Evolutionary conservation across 2,797 vertebrate genomes (phyloP).

Genomic region (Heliangelus exortis): DNA sequence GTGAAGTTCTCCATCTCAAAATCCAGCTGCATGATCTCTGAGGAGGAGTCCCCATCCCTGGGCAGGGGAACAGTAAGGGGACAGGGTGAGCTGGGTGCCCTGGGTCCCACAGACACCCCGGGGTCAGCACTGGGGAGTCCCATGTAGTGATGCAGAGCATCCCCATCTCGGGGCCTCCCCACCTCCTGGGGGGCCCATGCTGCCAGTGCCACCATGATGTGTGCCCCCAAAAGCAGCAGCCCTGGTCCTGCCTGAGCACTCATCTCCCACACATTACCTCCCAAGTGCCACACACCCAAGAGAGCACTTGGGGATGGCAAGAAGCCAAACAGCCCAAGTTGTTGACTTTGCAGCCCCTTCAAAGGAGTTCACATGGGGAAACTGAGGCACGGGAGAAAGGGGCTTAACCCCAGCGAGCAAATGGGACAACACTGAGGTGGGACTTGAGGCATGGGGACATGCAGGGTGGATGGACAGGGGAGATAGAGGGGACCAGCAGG

Average conservation of each 20-base stretch:
- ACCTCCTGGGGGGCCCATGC: rapidly evolving
- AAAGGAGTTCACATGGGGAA: too few relatives aligned
- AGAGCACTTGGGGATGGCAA: not conserved
- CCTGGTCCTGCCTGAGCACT: not conserved
- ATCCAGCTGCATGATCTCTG: slow-evolving; percentile 96
- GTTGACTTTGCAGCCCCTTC: not conserved
- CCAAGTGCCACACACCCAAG: not conserved
- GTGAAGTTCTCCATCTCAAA: slow-evolving; percentile 99
- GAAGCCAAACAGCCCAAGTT: not conserved
- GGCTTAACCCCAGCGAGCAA: not conserved
- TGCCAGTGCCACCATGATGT: not conserved
- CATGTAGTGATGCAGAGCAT: not conserved
- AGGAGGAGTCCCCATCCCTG: slow-evolving; percentile 84
- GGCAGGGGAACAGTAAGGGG: not conserved
- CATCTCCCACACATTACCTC: rapidly evolving
- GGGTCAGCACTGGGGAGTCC: rapidly evolving
- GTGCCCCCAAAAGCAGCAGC: not conserved
- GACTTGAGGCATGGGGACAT: rapidly evolving
- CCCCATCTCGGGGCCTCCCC: not conserved
- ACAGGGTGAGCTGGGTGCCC: rapidly evolving
- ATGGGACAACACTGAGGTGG: not conserved
- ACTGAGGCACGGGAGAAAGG: rapidly evolving
- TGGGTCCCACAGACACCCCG: rapidly evolving
- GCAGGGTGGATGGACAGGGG: rapidly evolving
- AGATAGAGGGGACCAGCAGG: not conserved